phyloP scores from a whole-genome alignment of 2,113 vertebrate species.

The Otis tarda region DNA sequence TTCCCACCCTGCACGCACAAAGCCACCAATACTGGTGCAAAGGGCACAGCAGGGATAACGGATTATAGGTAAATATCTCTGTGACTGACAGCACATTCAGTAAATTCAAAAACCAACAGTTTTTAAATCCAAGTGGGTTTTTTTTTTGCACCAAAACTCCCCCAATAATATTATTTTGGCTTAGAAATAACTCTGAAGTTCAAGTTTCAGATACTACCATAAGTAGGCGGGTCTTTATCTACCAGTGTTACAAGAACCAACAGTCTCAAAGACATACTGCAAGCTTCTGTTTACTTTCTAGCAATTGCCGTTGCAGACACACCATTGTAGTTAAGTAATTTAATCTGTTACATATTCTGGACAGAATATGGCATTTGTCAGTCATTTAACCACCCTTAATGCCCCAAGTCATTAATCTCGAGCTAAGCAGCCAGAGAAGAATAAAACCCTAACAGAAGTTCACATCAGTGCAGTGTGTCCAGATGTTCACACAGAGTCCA shows the following conservation, averaged over 20 bases:
- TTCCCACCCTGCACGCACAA: neutral
- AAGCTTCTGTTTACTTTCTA: neutral
- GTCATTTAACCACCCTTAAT: neutral
- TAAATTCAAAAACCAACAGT: neutral
- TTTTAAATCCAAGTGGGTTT: neutral
- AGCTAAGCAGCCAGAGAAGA: neutral
- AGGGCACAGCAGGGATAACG: neutral
- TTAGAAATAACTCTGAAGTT: neutral
- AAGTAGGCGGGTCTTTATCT: neutral
- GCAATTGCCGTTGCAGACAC: neutral
- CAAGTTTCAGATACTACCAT: neutral
- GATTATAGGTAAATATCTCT: neutral
- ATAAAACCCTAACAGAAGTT: constrained; percentile 6
- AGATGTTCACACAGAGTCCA: neutral
- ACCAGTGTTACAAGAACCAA: neutral
- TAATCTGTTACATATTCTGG: neutral
- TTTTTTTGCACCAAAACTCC: neutral
- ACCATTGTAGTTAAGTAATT: neutral
- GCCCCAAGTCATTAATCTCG: neutral
- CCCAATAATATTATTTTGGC: neutral
- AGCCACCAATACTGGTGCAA: neutral
- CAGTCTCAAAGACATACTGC: neutral
- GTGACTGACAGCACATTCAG: neutral
- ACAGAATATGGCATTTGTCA: neutral
- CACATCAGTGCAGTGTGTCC: neutral